Evolutionary conservation across 2,888 invertebrate species (phyloP).

Genomic region (Eledona agricola): DNA sequence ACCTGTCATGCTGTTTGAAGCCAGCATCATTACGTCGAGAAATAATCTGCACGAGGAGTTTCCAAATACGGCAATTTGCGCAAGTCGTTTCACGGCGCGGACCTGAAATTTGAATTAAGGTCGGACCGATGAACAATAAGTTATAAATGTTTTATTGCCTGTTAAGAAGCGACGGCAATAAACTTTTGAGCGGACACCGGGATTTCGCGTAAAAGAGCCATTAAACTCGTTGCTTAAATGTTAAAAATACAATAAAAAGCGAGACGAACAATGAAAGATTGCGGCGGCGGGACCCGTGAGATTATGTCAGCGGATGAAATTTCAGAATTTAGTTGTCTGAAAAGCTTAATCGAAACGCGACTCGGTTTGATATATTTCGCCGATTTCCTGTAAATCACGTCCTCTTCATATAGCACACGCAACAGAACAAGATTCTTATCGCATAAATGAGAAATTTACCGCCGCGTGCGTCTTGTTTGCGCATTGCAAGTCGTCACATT

Average conservation of each 20-base stretch:
- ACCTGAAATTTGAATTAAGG: not conserved
- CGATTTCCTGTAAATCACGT: constrained; percentile 6
- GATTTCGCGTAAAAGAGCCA: constrained; percentile 33
- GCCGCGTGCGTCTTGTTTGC: no score
- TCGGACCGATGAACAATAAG: constrained; percentile 1
- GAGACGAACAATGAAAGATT: constrained; percentile 22
- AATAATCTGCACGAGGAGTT: no score
- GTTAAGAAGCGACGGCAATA: constrained; percentile 11
- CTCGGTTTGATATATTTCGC: constrained; percentile 14
- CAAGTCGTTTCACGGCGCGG: no score
- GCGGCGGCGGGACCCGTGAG: constrained; percentile 8
- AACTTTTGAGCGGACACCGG: constrained; percentile 24
- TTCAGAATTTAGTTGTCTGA: constrained; percentile 6
- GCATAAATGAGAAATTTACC: no score
- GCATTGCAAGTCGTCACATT: no score
- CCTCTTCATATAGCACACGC: no score
- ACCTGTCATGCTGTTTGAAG: no score
- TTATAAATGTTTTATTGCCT: constrained; percentile 9
- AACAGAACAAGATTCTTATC: no score
- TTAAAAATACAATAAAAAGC: constrained; percentile 22
- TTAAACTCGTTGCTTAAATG: constrained; percentile 24
- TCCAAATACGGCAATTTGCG: no score
- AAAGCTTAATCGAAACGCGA: constrained; percentile 22
- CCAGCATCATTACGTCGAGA: no score
- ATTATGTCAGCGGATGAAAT: constrained; percentile 25